Conservation (phyloP, 2,797 vertebrate genomes). For the Lates japonicus region DNA sequence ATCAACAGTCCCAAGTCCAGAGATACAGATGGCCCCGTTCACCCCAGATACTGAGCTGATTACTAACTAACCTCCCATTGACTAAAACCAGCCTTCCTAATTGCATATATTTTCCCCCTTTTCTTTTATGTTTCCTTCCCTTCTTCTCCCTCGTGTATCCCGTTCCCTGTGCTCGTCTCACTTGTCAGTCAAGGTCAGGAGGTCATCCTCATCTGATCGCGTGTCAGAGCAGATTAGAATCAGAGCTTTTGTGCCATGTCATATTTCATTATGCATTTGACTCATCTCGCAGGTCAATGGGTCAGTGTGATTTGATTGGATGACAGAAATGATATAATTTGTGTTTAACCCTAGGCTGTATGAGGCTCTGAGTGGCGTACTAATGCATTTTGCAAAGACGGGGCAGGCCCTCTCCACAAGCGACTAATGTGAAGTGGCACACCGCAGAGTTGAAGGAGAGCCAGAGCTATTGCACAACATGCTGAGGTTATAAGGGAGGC, state of each 20-base stretch:
- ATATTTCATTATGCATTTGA: slow-evolving; percentile 91
- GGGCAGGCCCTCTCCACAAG: slow-evolving; percentile 83
- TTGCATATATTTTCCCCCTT: slow-evolving; percentile 49
- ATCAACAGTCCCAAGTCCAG: slow-evolving; percentile 44
- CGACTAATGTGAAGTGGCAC: slow-evolving; percentile 85
- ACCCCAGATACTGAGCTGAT: slow-evolving; percentile 61
- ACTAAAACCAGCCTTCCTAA: slow-evolving; percentile 66
- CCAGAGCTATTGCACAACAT: slow-evolving; percentile 77
- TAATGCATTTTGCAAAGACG: slow-evolving; percentile 75
- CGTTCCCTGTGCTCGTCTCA: slow-evolving; percentile 79
- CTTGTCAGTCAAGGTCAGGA: slow-evolving; percentile 87
- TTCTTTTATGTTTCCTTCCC: slow-evolving; percentile 72
- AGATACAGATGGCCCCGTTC: slow-evolving; percentile 60
- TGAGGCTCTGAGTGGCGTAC: slow-evolving; percentile 81
- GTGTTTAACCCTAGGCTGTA: slow-evolving; percentile 82
- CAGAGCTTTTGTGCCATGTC: slow-evolving; percentile 86
- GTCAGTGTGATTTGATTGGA: slow-evolving; percentile 89
- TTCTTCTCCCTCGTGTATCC: slow-evolving; percentile 69
- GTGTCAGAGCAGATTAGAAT: slow-evolving; percentile 90
- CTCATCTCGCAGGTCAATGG: slow-evolving; percentile 87
- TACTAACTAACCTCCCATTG: slow-evolving; percentile 67
- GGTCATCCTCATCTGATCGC: slow-evolving; percentile 88
- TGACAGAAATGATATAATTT: slow-evolving; percentile 89
- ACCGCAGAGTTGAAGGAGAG: slow-evolving; percentile 79
- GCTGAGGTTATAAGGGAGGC: slow-evolving; percentile 72